Percentiles rank a stretch among this genome's conserved stretches.
Conservation (phyloP, 2,797 vertebrate species). For the Tenualosa ilisha region DNA sequence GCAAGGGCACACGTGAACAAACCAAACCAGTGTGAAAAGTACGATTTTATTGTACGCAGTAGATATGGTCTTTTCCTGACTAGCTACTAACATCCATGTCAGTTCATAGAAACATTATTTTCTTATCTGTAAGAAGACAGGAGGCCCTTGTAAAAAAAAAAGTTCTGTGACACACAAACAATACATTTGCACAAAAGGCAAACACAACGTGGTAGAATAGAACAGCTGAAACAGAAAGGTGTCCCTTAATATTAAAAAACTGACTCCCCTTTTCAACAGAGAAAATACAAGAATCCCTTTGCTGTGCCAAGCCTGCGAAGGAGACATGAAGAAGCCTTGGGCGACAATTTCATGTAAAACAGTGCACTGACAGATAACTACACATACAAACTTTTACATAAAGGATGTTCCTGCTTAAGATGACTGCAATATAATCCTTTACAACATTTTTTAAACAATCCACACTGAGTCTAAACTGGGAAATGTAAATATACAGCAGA, state of each 20-base stretch:
- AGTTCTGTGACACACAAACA: slow-evolving; percentile 5
- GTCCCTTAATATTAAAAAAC: slow-evolving; percentile 33
- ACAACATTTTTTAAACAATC: neutral
- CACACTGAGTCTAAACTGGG: neutral
- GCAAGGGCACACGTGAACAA: neutral
- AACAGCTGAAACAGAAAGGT: slow-evolving; percentile 1
- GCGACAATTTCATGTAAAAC: neutral
- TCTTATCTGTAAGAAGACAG: neutral
- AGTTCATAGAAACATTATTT: neutral
- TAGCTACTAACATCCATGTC: neutral
- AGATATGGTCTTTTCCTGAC: slow-evolving; percentile 1
- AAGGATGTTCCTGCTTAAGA: neutral
- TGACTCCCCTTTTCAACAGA: slow-evolving; percentile 38
- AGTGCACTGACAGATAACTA: slow-evolving; percentile 7
- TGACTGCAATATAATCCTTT: neutral
- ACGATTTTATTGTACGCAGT: slow-evolving; percentile 20
- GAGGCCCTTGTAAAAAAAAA: neutral
- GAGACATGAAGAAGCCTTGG: neutral
- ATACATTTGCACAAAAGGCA: slow-evolving; percentile 31
- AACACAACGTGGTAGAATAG: slow-evolving; percentile 17
- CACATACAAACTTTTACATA: neutral
- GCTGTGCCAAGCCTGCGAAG: neutral
- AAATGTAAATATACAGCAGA: slow-evolving; percentile 2
- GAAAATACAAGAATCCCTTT: slow-evolving; percentile 24
- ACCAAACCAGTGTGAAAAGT: slow-evolving; percentile 29